phyloP scores from a whole-genome alignment of 2,797 vertebrate species.

The Hemitrygon akajei region DNA sequence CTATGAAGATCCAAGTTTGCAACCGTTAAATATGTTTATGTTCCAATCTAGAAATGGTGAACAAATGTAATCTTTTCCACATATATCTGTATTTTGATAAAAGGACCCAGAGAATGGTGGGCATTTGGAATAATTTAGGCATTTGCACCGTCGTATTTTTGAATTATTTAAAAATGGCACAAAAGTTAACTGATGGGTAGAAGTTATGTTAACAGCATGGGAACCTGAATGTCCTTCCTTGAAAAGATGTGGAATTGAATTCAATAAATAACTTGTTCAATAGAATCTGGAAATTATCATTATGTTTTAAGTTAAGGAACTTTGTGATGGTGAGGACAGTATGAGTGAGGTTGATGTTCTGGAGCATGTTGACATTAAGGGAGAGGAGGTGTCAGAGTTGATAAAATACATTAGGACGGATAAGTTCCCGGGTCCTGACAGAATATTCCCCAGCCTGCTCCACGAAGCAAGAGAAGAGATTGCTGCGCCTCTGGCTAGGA shows the following conservation, averaged over 20 bases:
- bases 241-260: not conserved
- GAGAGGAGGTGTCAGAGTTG: too few relatives aligned
- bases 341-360: too few relatives aligned
- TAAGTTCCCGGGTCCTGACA: too few relatives aligned
- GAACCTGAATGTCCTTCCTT: not conserved
- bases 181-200: not conserved
- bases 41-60: constrained; percentile 26
- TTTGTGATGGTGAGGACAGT: too few relatives aligned
- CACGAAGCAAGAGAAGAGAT: too few relatives aligned
- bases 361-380: too few relatives aligned
- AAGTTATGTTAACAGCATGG: not conserved
- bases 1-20: constrained; percentile 12
- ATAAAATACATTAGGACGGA: too few relatives aligned
- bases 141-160: not conserved
- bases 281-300: not conserved
- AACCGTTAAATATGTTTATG: not conserved
- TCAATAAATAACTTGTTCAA: not conserved
- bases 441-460: too few relatives aligned
- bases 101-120: not conserved
- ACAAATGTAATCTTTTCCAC: not conserved
- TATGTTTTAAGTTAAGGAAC: not conserved
- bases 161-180: constrained; percentile 6
- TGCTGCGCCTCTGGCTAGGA: too few relatives aligned
- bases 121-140: not conserved
- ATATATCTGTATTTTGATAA: not conserved